A percentile compares a stretch with the other conserved stretches of the same genome.
Conservation (phyloP, 2,888 invertebrate species). For the Drosophila yooni region DNA sequence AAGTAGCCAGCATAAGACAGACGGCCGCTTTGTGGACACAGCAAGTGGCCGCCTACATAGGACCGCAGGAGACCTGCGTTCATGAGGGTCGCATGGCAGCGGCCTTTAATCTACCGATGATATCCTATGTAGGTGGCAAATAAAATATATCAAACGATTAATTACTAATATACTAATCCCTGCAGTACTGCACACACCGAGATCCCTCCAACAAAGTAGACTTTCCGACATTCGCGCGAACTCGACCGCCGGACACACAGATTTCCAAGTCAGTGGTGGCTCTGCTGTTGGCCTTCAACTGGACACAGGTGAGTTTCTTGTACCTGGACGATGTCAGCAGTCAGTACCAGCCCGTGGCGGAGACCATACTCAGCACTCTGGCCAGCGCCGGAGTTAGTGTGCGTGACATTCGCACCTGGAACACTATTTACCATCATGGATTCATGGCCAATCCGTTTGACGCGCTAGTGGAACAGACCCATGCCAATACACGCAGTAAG, state of each 20-base stretch:
- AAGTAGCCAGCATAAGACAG: constrained; percentile 92
- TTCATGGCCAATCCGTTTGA: constrained; percentile 94
- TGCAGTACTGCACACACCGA: constrained; percentile 95
- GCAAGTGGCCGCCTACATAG: constrained; percentile 95
- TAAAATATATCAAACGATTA: too few relatives aligned
- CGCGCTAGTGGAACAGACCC: constrained; percentile 92
- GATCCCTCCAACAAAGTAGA: constrained; percentile 94
- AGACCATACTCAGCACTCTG: constrained; percentile 91
- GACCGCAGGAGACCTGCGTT: constrained; percentile 92
- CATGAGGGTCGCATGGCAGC: constrained; percentile 97
- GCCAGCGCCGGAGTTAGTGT: constrained; percentile 90
- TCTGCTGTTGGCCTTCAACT: constrained; percentile 93
- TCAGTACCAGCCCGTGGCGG: constrained; percentile 91
- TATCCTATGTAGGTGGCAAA: constrained; percentile 93
- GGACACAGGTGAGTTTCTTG: constrained; percentile 94
- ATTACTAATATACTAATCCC: neutral
- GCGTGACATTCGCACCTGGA: constrained; percentile 88
- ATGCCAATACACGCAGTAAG: constrained; percentile 95
- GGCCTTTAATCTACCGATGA: constrained; percentile 97
- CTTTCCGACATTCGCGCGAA: constrained; percentile 96
- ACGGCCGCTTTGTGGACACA: constrained; percentile 93
- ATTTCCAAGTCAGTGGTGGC: constrained; percentile 96
- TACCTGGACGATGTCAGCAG: constrained; percentile 92
- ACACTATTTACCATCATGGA: constrained; percentile 91
- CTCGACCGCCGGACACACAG: constrained; percentile 96